These are phyloP conservation scores for Acanthococcus lagerstroemiae DNA, from an alignment of 2,888 invertebrate species.

Conservation along the genomic window DNA sequence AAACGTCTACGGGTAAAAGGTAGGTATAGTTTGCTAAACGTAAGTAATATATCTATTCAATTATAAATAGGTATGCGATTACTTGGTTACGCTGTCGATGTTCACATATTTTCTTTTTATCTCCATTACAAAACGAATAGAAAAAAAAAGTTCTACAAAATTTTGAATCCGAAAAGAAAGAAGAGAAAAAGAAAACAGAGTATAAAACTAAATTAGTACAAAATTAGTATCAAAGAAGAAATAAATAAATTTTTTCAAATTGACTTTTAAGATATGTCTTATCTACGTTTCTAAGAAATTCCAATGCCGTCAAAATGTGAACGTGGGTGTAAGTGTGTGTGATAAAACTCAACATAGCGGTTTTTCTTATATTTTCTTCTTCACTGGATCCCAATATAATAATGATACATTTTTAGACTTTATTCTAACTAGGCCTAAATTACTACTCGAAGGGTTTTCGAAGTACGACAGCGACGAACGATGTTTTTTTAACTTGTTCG, in stretches of 20 bases:
- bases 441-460: no score
- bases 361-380: no score
- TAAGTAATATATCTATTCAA: no score
- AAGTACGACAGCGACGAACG: no score
- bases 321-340: not conserved
- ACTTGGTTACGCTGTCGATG: not conserved
- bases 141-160: slow-evolving; percentile 4
- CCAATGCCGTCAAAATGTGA: no score
- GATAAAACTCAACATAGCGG: not conserved
- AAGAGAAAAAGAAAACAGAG: not conserved
- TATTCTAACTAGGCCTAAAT: not conserved
- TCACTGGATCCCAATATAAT: not conserved
- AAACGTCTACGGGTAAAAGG: not conserved
- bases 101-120: not conserved
- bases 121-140: not conserved
- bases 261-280: slow-evolving; percentile 19
- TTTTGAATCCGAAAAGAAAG: not conserved
- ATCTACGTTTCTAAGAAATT: no score
- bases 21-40: not conserved
- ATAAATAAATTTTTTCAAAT: slow-evolving; percentile 10
- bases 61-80: not conserved
- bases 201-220: slow-evolving; percentile 9
- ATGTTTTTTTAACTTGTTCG: no score
- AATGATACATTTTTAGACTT: not conserved
- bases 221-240: slow-evolving; percentile 14